These are phyloP conservation scores for Polymixis flavicincta DNA, from an alignment of 2,888 invertebrate genomes.

Conservation along the genomic window DNA sequence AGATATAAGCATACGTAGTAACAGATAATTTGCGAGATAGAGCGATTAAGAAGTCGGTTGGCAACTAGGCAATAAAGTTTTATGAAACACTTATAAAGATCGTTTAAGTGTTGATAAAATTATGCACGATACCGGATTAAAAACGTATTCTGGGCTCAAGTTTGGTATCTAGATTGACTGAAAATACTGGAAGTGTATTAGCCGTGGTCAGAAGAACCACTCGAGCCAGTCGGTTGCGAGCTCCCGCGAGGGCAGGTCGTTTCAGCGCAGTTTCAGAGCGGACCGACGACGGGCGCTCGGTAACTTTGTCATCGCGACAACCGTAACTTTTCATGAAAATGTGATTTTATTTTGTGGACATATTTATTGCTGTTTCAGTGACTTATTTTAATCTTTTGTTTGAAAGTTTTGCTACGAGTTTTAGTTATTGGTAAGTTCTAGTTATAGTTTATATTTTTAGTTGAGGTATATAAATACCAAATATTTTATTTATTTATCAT, in stretches of 20 bases:
- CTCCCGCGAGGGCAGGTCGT: slow-evolving; percentile 64
- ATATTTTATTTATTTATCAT: neutral
- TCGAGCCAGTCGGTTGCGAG: slow-evolving; percentile 62
- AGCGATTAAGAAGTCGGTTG: slow-evolving; percentile 6
- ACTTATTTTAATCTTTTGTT: slow-evolving; percentile 28
- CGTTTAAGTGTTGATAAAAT: slow-evolving; percentile 40
- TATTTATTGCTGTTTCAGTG: slow-evolving; percentile 54
- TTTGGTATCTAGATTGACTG: slow-evolving; percentile 56
- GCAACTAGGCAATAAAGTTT: slow-evolving; percentile 21
- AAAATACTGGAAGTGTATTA: slow-evolving; percentile 50
- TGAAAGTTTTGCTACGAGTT: slow-evolving; percentile 34
- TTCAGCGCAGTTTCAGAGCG: slow-evolving; percentile 62
- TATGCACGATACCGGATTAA: slow-evolving; percentile 42
- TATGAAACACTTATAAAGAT: slow-evolving; percentile 20
- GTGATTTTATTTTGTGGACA: slow-evolving; percentile 65
- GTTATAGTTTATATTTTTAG: neutral
- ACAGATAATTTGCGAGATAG: slow-evolving; percentile 6
- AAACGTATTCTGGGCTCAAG: slow-evolving; percentile 33
- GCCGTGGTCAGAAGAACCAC: slow-evolving; percentile 56
- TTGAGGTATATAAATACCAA: neutral
- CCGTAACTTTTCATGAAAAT: slow-evolving; percentile 60
- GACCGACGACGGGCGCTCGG: slow-evolving; percentile 52
- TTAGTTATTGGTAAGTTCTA: slow-evolving; percentile 44
- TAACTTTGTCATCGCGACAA: slow-evolving; percentile 67
- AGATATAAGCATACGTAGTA: neutral